These are phyloP conservation scores for Amphiprion clarkii DNA, from an alignment of 2,797 vertebrate genomes.

Conservation along the genomic window DNA sequence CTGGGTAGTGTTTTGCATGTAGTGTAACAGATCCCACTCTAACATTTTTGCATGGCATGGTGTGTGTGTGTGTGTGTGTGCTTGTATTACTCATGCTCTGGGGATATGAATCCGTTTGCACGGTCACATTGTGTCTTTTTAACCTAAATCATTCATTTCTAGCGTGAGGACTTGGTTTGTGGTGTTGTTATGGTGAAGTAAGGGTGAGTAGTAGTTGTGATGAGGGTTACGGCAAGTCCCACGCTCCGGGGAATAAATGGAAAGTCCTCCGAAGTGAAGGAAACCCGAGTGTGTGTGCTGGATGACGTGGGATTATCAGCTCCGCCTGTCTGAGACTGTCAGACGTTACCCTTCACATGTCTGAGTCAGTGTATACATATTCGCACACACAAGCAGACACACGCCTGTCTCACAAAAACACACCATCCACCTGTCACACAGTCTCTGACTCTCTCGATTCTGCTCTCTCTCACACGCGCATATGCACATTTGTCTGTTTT, in stretches of 20 bases:
- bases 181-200: neutral
- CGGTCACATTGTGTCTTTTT: neutral
- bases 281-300: slow-evolving; percentile 18
- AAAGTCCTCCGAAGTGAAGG: slow-evolving; percentile 5
- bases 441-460: slow-evolving; percentile 28
- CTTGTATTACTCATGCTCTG: neutral
- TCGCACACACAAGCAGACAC: slow-evolving; percentile 21
- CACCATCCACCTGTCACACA: slow-evolving; percentile 55
- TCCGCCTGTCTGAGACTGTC: slow-evolving; percentile 47
- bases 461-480: slow-evolving; percentile 8
- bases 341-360: slow-evolving; percentile 46
- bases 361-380: slow-evolving; percentile 46
- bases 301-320: slow-evolving; percentile 42
- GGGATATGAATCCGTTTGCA: neutral
- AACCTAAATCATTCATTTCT: neutral
- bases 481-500: slow-evolving; percentile 28
- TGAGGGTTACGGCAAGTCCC: neutral
- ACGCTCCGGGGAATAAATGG: neutral
- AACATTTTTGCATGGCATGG: slow-evolving; percentile 22
- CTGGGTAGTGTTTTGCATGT: slow-evolving; percentile 51
- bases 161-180: neutral
- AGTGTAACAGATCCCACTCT: slow-evolving; percentile 56
- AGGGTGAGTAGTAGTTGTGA: neutral
- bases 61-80: neutral
- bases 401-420: slow-evolving; percentile 22